Evolutionary conservation across 2,797 vertebrate species (phyloP).

Genomic region (Merluccius polli): DNA sequence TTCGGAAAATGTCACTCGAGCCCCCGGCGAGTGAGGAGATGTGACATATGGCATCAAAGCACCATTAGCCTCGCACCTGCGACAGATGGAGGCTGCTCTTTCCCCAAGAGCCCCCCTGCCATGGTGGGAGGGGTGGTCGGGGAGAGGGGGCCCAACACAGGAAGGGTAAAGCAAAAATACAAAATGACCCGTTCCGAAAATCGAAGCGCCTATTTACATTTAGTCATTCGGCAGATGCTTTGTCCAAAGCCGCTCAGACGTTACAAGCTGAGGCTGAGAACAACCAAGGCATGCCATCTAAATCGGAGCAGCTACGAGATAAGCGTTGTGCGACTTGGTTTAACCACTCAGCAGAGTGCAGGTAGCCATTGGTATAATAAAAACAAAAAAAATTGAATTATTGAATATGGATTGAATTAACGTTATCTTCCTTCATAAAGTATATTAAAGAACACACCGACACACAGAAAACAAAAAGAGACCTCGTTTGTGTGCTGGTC

Average conservation of each 20-base stretch:
- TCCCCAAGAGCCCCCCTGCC: constrained; percentile 68
- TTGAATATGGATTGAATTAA: background rate
- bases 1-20: constrained; percentile 88
- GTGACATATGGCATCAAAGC: constrained; percentile 98
- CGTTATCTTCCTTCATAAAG: too few species aligned
- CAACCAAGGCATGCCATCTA: too few species aligned
- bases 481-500: background rate
- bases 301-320: too few species aligned
- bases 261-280: too few species aligned
- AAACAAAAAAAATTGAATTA: background rate
- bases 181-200: too few species aligned
- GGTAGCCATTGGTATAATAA: background rate
- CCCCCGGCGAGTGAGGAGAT: constrained; percentile 90
- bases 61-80: constrained; percentile 90
- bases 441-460: background rate
- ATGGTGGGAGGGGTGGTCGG: constrained; percentile 63
- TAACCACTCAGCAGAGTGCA: background rate
- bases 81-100: constrained; percentile 79
- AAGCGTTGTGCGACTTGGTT: too few species aligned
- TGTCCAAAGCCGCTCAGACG: too few species aligned
- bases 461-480: background rate
- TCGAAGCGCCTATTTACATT: too few species aligned
- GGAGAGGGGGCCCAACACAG: constrained; percentile 47
- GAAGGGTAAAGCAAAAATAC: background rate
- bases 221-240: too few species aligned